Evolutionary conservation across 2,888 invertebrate genomes (phyloP), one percentile per base, ranked within the genome.

Genomic region (Psylliodes chrysocephalus): DNA sequence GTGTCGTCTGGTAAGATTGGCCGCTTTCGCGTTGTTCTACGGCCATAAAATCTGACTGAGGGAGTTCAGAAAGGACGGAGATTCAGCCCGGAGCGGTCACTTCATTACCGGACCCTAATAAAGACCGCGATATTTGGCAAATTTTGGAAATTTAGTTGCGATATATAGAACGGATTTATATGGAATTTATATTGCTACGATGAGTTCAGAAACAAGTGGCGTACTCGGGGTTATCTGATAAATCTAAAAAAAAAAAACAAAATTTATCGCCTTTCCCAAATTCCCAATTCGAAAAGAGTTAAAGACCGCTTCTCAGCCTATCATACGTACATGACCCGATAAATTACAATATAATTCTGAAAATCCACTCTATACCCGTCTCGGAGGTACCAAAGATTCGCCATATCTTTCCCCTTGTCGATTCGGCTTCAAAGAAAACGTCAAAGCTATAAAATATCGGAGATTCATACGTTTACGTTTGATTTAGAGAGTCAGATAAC

Each of bases 401-500:
- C 25, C 8, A 44, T 17, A 46, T 46, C 19, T 46, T 46, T 55
- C 47, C 59, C 63, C 54, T 53, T 59, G 59, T 60, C 59, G 60
- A 64, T 42, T 49, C 49, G 54, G 38, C 57, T 64, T 57, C 62
- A 68, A 63, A 63, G 64, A 56, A 62, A 42, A 64, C 57, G 61
- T 64, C 61, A 64, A 64, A 60, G 63, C 64, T 53, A 66, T 66
- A 62, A 68, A 68, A 66, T 66, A 65, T 64, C 61, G 40, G 8
- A 52, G 55, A 64, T 63, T 47, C 64, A 69, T 67, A 67, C 67
- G 67, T 69, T 67, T 62, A 61, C 65, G 51, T 63, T 65, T 67
- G 69, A 67, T 69, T 69, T 67, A 67, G 56, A 55, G 56, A 51
- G 66, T 60, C 69, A 59, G 69, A 69, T 69, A 69, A 61, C 64